Evolutionary conservation across 2,113 vertebrate species (phyloP).

Genomic region (Thamnophis sirtalis): DNA sequence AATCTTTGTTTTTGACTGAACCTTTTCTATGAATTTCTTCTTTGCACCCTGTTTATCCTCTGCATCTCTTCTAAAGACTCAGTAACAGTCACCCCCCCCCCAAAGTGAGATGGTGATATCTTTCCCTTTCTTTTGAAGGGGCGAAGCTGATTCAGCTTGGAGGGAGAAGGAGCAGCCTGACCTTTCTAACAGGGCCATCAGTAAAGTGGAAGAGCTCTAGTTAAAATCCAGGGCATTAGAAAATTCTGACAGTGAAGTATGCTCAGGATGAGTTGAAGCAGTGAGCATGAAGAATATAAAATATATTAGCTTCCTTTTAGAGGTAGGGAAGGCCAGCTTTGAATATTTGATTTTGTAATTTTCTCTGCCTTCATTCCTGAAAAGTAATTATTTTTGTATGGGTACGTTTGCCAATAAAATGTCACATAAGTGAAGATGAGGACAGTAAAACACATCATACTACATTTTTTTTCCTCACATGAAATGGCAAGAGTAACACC

Average conservation of each 20-base stretch:
- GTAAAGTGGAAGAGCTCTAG: conserved; percentile 22
- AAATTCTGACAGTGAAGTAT: conserved; percentile 2
- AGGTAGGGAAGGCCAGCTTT: conserved; percentile 29
- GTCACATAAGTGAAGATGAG: conserved; percentile 31
- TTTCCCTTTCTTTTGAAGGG: background rate
- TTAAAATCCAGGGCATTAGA: conserved; percentile 50
- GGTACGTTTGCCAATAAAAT: conserved; percentile 50
- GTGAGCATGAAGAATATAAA: conserved; percentile 43
- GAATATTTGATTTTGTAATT: conserved; percentile 42
- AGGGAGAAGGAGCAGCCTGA: background rate
- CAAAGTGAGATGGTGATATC: background rate
- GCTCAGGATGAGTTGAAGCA: conserved; percentile 44
- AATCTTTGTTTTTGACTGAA: background rate
- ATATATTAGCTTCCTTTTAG: conserved; percentile 46
- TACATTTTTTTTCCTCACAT: conserved; percentile 38
- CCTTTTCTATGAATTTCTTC: background rate
- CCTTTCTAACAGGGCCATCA: background rate
- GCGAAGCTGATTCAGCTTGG: conserved; percentile 1
- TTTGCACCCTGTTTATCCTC: background rate
- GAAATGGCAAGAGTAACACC: conserved; percentile 46
- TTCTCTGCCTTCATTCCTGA: conserved; percentile 47
- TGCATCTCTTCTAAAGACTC: background rate
- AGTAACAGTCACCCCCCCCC: background rate
- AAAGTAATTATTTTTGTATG: conserved; percentile 47
- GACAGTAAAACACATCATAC: conserved; percentile 38